phyloP scores from a whole-genome alignment of 2,888 invertebrate genomes.

The Xanthia togata region DNA sequence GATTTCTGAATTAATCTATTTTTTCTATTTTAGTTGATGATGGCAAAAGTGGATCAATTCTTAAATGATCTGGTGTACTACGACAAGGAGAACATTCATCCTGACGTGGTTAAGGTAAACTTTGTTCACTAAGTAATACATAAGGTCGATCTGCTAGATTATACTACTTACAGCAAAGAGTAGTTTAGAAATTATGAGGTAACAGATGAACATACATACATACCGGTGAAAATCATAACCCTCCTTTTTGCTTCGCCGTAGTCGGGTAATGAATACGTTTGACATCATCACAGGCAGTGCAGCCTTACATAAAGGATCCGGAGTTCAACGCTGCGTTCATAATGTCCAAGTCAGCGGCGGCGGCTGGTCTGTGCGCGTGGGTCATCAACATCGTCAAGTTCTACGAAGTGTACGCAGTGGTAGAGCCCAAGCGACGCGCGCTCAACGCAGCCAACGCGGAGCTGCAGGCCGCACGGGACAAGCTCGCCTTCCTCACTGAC shows the following conservation, averaged over 20 bases:
- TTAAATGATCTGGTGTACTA: conserved; percentile 95
- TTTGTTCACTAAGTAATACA: not conserved
- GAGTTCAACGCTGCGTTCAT: conserved; percentile 97
- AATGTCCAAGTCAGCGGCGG: conserved; percentile 96
- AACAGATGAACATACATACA: too few relatives aligned
- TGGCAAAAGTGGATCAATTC: conserved; percentile 97
- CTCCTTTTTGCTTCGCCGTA: too few relatives aligned
- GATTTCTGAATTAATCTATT: conserved; percentile 5
- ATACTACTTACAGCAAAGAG: not conserved
- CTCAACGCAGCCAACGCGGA: conserved; percentile 96
- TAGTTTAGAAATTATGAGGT: not conserved
- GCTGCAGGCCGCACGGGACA: conserved; percentile 94
- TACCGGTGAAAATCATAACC: too few relatives aligned
- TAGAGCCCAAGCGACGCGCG: conserved; percentile 97
- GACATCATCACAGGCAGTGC: conserved; percentile 78
- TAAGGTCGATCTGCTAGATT: not conserved
- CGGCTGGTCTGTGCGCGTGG: conserved; percentile 98
- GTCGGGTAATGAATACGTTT: not conserved
- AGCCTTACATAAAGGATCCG: conserved; percentile 91
- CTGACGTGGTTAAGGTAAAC: conserved; percentile 95
- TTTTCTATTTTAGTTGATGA: conserved; percentile 91
- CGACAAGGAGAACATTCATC: conserved; percentile 98
- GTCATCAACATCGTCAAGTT: conserved; percentile 97
- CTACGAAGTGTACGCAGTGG: conserved; percentile 97
- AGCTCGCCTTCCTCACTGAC: conserved; percentile 94